These are phyloP conservation scores for Drosophila subobscura DNA, from an alignment of 1,140 invertebrate species.

Conservation along the genomic window DNA sequence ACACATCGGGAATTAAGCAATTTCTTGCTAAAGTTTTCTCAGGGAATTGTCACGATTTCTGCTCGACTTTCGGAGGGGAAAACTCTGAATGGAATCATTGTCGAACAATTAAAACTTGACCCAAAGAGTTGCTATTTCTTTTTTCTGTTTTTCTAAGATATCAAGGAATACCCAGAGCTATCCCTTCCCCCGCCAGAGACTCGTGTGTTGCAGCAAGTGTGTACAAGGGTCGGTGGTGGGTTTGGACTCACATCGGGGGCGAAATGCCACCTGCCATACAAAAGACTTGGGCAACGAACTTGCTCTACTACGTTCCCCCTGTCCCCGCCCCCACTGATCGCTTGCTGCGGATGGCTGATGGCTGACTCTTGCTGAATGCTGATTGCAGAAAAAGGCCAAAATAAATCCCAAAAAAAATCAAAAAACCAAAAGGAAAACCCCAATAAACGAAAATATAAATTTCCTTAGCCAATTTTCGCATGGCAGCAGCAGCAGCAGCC, in stretches of 20 bases:
- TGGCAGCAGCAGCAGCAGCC: slow-evolving; percentile 7
- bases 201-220: no score
- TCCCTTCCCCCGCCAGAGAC: no score
- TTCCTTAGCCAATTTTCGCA: slow-evolving; percentile 77
- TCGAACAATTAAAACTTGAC: no score
- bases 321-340: background rate
- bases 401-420: slow-evolving; percentile 15
- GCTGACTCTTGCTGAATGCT: slow-evolving; percentile 1
- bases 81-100: no score
- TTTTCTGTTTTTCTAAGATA: no score
- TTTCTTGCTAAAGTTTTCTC: no score
- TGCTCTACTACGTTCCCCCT: slow-evolving; percentile 12
- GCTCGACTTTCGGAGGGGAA: no score
- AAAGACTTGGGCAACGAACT: slow-evolving; percentile 80
- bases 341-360: slow-evolving; percentile 13
- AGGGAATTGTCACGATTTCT: no score
- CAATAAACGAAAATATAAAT: slow-evolving; percentile 46
- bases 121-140: no score
- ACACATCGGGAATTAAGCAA: background rate
- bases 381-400: slow-evolving; percentile 24
- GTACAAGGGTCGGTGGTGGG: no score
- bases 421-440: slow-evolving; percentile 19
- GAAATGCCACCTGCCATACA: slow-evolving; percentile 48
- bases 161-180: no score
- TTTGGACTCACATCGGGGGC: background rate